A percentile compares a stretch with the other conserved stretches of the same genome.
These are phyloP conservation scores for Epinephelus moara DNA, from an alignment of 2,113 vertebrate genomes.

Conservation along the genomic window DNA sequence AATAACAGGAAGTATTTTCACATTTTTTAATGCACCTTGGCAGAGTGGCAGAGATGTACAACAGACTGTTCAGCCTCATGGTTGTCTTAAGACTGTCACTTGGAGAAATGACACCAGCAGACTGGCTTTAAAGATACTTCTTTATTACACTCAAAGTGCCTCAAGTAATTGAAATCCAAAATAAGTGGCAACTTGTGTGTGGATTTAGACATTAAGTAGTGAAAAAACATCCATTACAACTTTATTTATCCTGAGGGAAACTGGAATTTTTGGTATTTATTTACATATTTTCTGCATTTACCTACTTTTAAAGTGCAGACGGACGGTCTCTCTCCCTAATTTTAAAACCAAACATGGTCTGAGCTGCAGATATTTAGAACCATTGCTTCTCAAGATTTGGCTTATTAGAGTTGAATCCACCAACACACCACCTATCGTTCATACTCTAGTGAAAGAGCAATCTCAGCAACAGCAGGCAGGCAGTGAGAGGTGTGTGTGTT, in stretches of 20 bases:
- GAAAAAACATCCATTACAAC: not conserved
- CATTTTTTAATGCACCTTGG: not conserved
- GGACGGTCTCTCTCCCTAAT: not conserved
- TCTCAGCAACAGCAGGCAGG: conserved; percentile 67
- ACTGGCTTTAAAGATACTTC: not conserved
- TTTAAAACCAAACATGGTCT: not conserved
- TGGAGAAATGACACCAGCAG: not conserved
- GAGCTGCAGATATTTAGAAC: not conserved
- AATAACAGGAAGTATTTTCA: conserved; percentile 23
- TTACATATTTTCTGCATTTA: not conserved
- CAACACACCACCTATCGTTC: conserved; percentile 47
- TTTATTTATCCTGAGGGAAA: not conserved
- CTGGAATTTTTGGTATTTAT: not conserved
- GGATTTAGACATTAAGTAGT: not conserved
- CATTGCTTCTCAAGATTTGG: conserved; percentile 37
- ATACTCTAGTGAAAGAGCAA: conserved; percentile 63
- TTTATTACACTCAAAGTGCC: not conserved
- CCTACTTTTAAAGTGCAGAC: not conserved
- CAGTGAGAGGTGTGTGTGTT: conserved; percentile 60
- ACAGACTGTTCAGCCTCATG: not conserved
- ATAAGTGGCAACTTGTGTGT: not conserved
- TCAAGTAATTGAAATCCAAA: not conserved
- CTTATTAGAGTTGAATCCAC: conserved; percentile 44
- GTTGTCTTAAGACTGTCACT: not conserved
- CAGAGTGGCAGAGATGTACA: not conserved